Evolutionary conservation across 1,140 invertebrate species (phyloP).

Genomic region (Macrostomum lignano): DNA sequence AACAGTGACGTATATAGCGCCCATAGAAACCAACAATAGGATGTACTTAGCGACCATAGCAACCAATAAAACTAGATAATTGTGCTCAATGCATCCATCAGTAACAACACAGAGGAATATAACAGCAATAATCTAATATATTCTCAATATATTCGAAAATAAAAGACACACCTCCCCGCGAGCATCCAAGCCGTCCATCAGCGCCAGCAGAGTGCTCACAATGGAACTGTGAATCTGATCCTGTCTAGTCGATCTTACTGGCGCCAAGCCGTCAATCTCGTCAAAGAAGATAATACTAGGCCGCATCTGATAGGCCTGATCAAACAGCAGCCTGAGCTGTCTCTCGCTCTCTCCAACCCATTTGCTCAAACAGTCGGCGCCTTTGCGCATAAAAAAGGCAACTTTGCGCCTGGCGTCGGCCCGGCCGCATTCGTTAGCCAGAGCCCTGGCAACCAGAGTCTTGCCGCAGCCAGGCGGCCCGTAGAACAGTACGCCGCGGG

Average conservation of each 20-base stretch:
- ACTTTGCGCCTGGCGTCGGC: constrained; percentile 38
- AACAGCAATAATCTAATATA: too few relatives aligned
- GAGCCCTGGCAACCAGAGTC: constrained; percentile 57
- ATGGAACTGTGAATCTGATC: constrained; percentile 32
- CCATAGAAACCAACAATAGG: too few relatives aligned
- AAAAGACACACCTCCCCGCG: constrained; percentile 29
- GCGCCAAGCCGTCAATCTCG: constrained; percentile 55
- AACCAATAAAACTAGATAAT: too few relatives aligned
- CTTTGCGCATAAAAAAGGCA: constrained; percentile 74
- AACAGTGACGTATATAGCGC: too few relatives aligned
- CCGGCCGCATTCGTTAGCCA: constrained; percentile 39
- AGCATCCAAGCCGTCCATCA: constrained; percentile 32
- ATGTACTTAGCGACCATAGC: too few relatives aligned
- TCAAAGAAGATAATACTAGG: constrained; percentile 99
- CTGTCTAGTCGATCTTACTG: constrained; percentile 22
- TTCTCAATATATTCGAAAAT: too few relatives aligned
- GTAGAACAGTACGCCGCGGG: constrained; percentile 30
- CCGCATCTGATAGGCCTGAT: constrained; percentile 62
- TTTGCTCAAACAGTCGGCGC: constrained; percentile 46
- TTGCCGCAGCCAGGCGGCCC: constrained; percentile 46
- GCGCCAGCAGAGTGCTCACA: constrained; percentile 29
- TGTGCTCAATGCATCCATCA: too few relatives aligned
- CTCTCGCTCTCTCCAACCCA: constrained; percentile 84
- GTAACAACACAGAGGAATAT: too few relatives aligned
- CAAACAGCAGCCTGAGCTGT: constrained; percentile 70